These are phyloP conservation scores for Onychomys leucogaster DNA, from an alignment of 2,797 vertebrate genomes.

Conservation along the genomic window DNA sequence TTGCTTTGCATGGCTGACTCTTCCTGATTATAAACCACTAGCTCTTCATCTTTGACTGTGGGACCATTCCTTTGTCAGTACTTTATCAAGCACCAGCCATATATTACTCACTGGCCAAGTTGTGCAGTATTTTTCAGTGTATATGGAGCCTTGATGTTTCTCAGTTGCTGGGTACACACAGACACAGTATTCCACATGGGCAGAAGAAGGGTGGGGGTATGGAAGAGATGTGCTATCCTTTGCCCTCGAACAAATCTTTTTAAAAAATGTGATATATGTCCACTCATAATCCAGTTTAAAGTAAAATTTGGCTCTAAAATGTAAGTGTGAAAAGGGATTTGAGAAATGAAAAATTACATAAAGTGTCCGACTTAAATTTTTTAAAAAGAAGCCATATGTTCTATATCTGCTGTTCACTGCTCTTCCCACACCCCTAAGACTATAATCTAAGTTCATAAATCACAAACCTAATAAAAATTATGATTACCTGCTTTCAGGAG, in stretches of 20 bases:
- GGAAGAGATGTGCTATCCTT: conserved; percentile 59
- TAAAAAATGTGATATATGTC: conserved; percentile 39
- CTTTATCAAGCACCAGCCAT: neutral
- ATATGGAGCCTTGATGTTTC: neutral
- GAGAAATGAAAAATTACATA: conserved; percentile 71
- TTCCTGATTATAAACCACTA: neutral
- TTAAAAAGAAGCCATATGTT: conserved; percentile 73
- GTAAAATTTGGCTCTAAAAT: conserved; percentile 55
- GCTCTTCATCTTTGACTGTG: neutral
- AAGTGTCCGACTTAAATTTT: conserved; percentile 65
- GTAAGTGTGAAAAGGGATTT: conserved; percentile 62
- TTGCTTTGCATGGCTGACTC: neutral
- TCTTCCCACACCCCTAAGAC: neutral
- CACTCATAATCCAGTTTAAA: conserved; percentile 62
- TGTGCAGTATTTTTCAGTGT: neutral
- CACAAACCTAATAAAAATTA: conserved; percentile 38
- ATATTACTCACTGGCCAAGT: neutral
- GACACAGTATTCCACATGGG: conserved; percentile 59
- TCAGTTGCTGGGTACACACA: conserved; percentile 28
- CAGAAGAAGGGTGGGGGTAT: conserved; percentile 57
- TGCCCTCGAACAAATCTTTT: neutral
- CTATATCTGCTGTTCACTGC: conserved; percentile 42
- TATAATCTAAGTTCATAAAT: conserved; percentile 54
- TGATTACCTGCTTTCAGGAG: neutral
- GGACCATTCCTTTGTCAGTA: neutral